Base-by-base conservation (phyloP, 2,888 invertebrate genomes). In the Unio pictorum region DNA sequence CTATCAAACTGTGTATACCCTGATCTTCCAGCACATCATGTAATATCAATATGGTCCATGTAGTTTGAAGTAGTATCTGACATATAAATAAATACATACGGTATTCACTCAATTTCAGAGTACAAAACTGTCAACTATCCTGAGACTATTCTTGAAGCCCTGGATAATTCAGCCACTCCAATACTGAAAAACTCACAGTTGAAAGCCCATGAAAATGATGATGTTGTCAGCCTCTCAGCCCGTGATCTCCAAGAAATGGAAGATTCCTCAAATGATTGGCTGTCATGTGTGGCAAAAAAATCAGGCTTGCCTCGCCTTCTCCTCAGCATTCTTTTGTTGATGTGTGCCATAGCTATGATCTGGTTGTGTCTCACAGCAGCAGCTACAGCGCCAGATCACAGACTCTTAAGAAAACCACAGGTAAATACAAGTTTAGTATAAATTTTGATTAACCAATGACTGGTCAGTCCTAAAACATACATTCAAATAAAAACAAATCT, bases 221-320 rank as follows among this genome's bases (percentile, higher is more conserved):
- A 81, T 69, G 75, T 75, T 3, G 55, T 82, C 26, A 72, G 71
- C 58, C 72, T 80, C 28, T 75, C 76, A 34, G 72, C 71, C 20
- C 76, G 76, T 30, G 81, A 81, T 56, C 63, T 77, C 23, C 64
- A 61, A 18, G 58, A 64, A 4, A 60, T 56, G 54, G 64, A 73
- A 23, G 66, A 66, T 61, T 65, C 72, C 68, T 71, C 73, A 59
- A 69, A 64, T 69, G 87, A 87, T 68, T 87, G 85, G 87, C 72
- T 88, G 73, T 77, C 83, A 3, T 88, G 88, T 71, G 83, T 88
- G 56, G 81, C 91, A 0, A 87, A 88, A 61, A 91, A 91, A 79
- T 91, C 91, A 1, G 92, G 92, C n/a, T 86, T 92, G 66, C 91
- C 92, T 0, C 88, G 91, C 34, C 89, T 91, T 83, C 83, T 91